A percentile compares a stretch with the other conserved stretches of the same genome.
These are phyloP conservation scores for Dreissena polymorpha DNA, from an alignment of 1,140 invertebrate genomes.

Conservation along the genomic window DNA sequence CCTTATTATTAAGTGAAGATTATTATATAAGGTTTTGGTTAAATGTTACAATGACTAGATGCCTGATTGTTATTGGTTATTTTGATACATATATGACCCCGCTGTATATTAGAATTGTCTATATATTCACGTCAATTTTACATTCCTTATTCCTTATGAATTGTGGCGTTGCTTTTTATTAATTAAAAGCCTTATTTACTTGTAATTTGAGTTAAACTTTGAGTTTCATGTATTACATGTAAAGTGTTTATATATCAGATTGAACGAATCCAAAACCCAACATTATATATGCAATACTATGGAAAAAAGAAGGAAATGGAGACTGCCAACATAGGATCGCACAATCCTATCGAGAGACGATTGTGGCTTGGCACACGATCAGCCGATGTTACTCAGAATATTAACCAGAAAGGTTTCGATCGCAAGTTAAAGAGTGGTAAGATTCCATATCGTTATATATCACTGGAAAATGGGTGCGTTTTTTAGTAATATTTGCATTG, in stretches of 20 bases:
- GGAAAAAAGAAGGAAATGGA: conserved; percentile 23
- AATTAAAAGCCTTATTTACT: no score
- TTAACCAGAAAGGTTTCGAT: conserved; percentile 37
- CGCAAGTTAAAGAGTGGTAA: conserved; percentile 31
- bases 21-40: no score
- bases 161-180: no score
- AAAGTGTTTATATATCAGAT: not conserved
- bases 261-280: conserved; percentile 39
- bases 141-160: no score
- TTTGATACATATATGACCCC: no score
- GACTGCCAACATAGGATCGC: conserved; percentile 9
- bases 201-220: no score
- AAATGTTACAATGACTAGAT: no score
- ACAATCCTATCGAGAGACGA: conserved; percentile 5
- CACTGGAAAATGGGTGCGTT: not conserved
- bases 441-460: not conserved
- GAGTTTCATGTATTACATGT: no score
- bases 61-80: no score
- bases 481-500: not conserved
- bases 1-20: no score
- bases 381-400: conserved; percentile 1
- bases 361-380: conserved; percentile 35
- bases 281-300: conserved; percentile 33
- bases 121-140: no score
- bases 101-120: no score